Evolutionary conservation across 1,140 invertebrate species (phyloP).

Genomic region (Brachionus plicatilis): DNA sequence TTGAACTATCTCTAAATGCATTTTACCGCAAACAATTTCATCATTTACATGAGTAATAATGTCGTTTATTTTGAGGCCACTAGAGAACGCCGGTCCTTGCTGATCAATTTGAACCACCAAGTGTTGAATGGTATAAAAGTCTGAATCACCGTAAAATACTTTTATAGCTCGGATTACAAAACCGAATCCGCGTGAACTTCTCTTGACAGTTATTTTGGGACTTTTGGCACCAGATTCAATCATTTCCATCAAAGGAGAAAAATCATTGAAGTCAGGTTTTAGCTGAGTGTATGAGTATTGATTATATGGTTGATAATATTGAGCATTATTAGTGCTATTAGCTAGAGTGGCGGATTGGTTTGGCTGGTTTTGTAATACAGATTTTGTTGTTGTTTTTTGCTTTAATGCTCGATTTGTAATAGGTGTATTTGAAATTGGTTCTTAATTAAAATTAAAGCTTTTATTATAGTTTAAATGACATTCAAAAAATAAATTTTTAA

Average conservation of each 20-base stretch:
- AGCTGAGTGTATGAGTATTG: neutral
- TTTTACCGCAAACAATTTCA: slow-evolving; percentile 82
- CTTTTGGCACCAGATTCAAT: neutral
- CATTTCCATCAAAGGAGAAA: slow-evolving; percentile 6
- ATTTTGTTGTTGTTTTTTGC: neutral
- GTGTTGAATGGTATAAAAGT: slow-evolving; percentile 95
- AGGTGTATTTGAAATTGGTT: neutral
- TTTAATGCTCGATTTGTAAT: neutral
- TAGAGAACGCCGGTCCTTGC: slow-evolving; percentile 87
- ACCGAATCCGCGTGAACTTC: slow-evolving; percentile 85
- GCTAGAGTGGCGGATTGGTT: neutral
- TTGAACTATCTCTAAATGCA: slow-evolving; percentile 86
- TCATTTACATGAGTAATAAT: slow-evolving; percentile 94
- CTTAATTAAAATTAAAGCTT: neutral
- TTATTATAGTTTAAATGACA: too few species aligned
- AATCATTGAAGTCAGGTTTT: neutral
- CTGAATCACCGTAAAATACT: slow-evolving; percentile 89
- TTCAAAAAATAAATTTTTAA: too few species aligned
- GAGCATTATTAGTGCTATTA: neutral
- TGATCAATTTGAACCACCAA: slow-evolving; percentile 87
- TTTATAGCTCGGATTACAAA: slow-evolving; percentile 91
- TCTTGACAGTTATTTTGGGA: slow-evolving; percentile 76
- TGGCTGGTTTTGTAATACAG: neutral
- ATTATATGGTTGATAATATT: neutral
- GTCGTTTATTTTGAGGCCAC: slow-evolving; percentile 83